phyloP scores from a whole-genome alignment of 2,797 vertebrate genomes.

The Varecia variegata region DNA sequence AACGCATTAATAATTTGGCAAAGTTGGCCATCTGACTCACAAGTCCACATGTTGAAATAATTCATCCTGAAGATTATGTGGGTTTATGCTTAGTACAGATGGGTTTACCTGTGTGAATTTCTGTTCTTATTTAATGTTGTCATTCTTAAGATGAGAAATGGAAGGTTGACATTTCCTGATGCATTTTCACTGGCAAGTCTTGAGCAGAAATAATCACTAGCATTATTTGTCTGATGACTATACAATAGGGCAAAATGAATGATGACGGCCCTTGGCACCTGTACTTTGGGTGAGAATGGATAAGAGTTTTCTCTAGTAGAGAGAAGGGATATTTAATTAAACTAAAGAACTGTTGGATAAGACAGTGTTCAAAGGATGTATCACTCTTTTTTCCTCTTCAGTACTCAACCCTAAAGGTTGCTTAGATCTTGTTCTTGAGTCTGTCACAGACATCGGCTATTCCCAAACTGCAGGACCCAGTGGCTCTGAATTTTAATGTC shows the following conservation, averaged over 20 bases:
- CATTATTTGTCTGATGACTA: slow-evolving; percentile 31
- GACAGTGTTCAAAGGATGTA: background rate
- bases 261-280: background rate
- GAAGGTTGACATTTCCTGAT: slow-evolving; percentile 58
- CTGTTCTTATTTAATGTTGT: slow-evolving; percentile 53
- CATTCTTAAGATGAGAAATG: slow-evolving; percentile 55
- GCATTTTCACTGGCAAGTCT: slow-evolving; percentile 47
- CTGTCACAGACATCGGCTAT: background rate
- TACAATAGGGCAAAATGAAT: background rate
- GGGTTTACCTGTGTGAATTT: slow-evolving; percentile 60
- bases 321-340: slow-evolving; percentile 27
- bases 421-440: background rate
- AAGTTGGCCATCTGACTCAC: background rate
- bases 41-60: background rate
- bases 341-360: slow-evolving; percentile 21
- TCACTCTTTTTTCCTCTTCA: background rate
- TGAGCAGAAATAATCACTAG: slow-evolving; percentile 46
- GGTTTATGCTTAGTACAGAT: slow-evolving; percentile 35
- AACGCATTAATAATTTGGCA: slow-evolving; percentile 37
- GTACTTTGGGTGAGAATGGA: background rate
- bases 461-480: background rate
- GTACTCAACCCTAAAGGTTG: background rate
- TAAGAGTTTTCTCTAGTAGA: background rate
- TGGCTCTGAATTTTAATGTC: background rate
- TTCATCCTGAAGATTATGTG: background rate